phyloP scores from a whole-genome alignment of 2,113 vertebrate genomes.

The Oceanodroma tethys region DNA sequence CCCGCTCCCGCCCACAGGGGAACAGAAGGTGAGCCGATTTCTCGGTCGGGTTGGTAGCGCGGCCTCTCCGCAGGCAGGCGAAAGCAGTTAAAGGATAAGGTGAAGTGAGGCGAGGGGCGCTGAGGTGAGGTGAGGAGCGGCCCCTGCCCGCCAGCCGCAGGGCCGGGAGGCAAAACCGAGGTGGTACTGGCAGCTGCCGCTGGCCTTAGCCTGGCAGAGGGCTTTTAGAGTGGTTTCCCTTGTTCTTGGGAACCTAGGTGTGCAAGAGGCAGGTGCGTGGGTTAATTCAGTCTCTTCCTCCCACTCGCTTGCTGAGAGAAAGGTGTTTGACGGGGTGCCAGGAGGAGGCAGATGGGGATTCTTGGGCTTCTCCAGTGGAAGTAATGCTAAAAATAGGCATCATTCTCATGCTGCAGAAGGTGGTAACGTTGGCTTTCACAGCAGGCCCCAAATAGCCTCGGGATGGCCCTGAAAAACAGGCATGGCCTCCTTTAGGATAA shows the following conservation, averaged over 20 bases:
- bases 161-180: too few species aligned
- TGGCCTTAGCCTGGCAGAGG: not conserved
- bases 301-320: not conserved
- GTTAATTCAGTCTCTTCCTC: not conserved
- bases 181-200: too few species aligned
- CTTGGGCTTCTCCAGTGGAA: not conserved
- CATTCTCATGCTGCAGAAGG: not conserved
- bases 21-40: not conserved
- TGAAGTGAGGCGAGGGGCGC: not conserved
- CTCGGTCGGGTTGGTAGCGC: not conserved
- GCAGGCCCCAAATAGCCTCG: not conserved
- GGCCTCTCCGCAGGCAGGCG: too few species aligned
- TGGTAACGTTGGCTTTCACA: not conserved
- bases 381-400: not conserved
- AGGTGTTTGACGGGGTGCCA: not conserved
- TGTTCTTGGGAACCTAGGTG: not conserved
- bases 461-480: not conserved
- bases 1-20: not conserved
- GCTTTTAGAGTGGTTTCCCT: not conserved
- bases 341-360: not conserved
- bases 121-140: not conserved
- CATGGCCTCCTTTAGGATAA: not conserved
- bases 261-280: rapidly evolving
- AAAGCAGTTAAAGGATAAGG: not conserved
- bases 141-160: too few species aligned